Evolutionary conservation across 2,797 vertebrate genomes (phyloP).

Genomic region (Geotrypetes seraphini): DNA sequence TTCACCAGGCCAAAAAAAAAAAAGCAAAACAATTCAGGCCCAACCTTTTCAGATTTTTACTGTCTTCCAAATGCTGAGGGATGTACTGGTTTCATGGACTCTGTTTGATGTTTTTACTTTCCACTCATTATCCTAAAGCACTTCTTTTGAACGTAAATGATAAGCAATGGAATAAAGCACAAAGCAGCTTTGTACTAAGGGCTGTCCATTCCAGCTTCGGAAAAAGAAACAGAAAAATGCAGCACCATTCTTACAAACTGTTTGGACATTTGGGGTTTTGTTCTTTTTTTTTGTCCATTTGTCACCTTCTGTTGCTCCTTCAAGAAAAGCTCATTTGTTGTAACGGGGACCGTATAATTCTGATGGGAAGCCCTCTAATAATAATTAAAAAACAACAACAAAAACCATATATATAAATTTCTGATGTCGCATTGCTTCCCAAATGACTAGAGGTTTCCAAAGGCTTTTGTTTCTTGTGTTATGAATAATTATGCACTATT

Average conservation of each 20-base stretch:
- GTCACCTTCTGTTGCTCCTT: background rate
- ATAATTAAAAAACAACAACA: too few relatives aligned
- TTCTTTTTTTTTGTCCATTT: too few relatives aligned
- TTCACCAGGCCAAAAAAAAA: too few relatives aligned
- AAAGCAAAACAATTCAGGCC: too few relatives aligned
- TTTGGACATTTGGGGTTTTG: constrained; percentile 1
- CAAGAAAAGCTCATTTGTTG: background rate
- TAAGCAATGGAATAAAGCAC: constrained; percentile 11
- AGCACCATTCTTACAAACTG: constrained; percentile 1
- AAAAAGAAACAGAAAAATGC: constrained; percentile 10
- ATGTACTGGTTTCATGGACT: constrained; percentile 28
- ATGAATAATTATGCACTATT: too few relatives aligned
- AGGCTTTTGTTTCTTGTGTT: too few relatives aligned
- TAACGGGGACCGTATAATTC: too few relatives aligned
- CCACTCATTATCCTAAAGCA: constrained; percentile 18
- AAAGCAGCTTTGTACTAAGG: constrained; percentile 6
- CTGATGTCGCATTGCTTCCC: too few relatives aligned
- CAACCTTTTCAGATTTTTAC: too few relatives aligned
- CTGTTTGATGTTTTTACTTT: constrained; percentile 18
- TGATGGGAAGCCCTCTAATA: background rate
- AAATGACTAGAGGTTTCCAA: too few relatives aligned
- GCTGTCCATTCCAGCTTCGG: background rate
- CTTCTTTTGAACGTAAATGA: constrained; percentile 34
- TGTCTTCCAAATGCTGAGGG: too few relatives aligned
- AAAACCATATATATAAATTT: too few relatives aligned